phyloP scores from a whole-genome alignment of 2,888 invertebrate species.

The Phymatocera aterrima region DNA sequence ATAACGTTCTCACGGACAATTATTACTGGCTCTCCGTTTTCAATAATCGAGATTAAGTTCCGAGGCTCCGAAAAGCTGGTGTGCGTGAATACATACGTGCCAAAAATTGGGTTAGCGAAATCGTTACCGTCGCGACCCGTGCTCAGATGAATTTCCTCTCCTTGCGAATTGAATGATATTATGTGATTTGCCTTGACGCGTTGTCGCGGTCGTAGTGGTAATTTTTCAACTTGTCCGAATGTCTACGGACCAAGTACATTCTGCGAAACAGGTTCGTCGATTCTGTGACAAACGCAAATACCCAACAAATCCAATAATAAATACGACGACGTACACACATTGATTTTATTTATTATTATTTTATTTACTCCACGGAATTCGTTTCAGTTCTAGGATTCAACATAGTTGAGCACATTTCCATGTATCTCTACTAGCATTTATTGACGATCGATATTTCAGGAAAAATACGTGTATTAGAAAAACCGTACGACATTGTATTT shows the following conservation, averaged over 20 bases:
- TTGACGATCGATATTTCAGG: no score
- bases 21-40: neutral
- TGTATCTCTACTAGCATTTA: no score
- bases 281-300: neutral
- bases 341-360: no score
- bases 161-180: neutral
- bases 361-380: no score
- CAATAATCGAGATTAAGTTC: neutral
- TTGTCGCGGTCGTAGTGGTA: neutral
- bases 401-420: no score
- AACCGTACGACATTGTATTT: no score
- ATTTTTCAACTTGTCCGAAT: neutral
- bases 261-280: neutral
- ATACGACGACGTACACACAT: no score
- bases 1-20: neutral
- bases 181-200: neutral
- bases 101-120: slow-evolving; percentile 7
- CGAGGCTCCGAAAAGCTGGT: neutral
- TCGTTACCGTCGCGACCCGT: neutral
- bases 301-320: neutral
- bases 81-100: neutral
- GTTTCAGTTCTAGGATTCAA: no score
- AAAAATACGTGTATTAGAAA: no score
- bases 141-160: neutral
- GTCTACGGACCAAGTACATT: neutral